Conservation (phyloP, 2,797 vertebrate species). For the Numenius phaeopus region DNA sequence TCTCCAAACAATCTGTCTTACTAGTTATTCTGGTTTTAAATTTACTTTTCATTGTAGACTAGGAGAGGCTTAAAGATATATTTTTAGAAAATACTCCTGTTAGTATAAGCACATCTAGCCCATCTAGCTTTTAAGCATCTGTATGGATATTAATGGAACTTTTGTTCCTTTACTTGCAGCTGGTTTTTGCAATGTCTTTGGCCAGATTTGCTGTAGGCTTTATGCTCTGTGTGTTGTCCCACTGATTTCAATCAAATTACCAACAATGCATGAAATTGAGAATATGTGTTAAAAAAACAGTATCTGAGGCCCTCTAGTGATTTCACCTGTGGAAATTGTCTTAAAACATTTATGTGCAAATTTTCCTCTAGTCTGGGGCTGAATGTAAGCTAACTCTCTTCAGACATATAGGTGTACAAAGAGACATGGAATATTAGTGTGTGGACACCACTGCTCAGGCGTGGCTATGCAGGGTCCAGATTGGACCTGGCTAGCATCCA, state of each 20-base stretch:
- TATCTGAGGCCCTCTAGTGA: not conserved
- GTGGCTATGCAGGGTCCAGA: not conserved
- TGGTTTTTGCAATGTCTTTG: not conserved
- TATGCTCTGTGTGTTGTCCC: not conserved
- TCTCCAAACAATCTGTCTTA: not conserved
- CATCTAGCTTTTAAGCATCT: not conserved
- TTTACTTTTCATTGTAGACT: conserved; percentile 8
- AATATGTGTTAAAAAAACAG: not conserved
- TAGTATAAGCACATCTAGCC: not conserved
- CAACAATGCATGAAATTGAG: not conserved
- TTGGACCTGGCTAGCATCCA: not conserved
- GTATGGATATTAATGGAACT: not conserved
- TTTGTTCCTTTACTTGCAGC: not conserved
- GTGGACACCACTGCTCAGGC: not conserved
- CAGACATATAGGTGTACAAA: not conserved
- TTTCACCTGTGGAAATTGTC: not conserved
- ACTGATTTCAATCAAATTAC: not conserved
- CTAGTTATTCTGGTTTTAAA: not conserved
- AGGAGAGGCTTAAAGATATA: not conserved
- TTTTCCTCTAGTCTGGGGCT: not conserved
- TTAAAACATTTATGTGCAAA: not conserved
- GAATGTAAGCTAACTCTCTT: not conserved
- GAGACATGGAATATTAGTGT: not conserved
- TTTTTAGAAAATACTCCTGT: not conserved
- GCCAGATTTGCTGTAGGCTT: not conserved